Evolutionary conservation across 2,888 invertebrate species (phyloP), one percentile per base, ranked within the genome.

Genomic region (Exocentrus adspersus): DNA sequence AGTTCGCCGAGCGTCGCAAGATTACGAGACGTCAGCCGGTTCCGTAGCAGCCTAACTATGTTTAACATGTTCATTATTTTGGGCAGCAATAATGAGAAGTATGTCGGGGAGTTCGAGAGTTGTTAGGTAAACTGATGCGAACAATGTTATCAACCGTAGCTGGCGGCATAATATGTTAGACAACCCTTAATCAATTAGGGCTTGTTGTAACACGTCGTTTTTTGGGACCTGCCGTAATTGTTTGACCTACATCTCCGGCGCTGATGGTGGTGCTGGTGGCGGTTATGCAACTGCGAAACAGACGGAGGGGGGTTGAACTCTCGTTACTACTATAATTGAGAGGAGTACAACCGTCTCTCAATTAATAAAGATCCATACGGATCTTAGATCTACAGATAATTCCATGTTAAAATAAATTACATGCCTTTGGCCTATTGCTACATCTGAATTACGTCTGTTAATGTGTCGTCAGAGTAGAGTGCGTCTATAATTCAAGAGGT

Each of bases 101-200:
- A 65, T 62, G 65, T 62, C 50, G 51, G 43, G 57, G 60, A 64
- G 57, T 64, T 67, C 60, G 61, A 48, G 63, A 67, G 64, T 67
- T 62, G 60, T 59, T 62, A 54, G 61, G 67, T 67, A 67, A 67
- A 67, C 67, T 67, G 64, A 59, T 37, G 58, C 46, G 62, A 67
- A 67, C 67, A 67, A 67, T 67, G 67, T 68, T 65, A 68, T 52
- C 46, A 28, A 61, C 60, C 48, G 52, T 46, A 53, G 59, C 65
- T 59, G 43, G 17, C 43, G 56, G 62, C 48, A 65, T 30, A 65
- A 58, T 58, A 62, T 65, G 62, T 65, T 59, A 62, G 62, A 62
- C 61, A 61, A 60, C 60, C 61, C 60, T 58, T 65, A 62, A 62
- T 65, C 62, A 62, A 65, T 65, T 65, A 62, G 53, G 62, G 62